Evolutionary conservation across 23 tunicate species (phyloP), one percentile per base, ranked within the genome.

Genomic region (Ascidia mentula): DNA sequence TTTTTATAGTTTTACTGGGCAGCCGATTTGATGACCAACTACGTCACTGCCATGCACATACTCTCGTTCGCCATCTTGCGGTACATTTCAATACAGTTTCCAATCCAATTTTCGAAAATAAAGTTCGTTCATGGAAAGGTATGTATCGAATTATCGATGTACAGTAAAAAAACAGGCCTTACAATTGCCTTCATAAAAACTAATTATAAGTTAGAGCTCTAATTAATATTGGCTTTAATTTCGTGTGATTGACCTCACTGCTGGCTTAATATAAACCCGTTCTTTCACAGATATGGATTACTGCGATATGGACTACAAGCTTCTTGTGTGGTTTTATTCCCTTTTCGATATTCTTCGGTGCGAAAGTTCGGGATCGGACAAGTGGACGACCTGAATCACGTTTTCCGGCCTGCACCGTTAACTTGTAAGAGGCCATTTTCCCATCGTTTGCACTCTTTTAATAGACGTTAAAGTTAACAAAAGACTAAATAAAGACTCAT

Each of bases 1-100:
- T 35, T 39, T 42, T 71, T 78, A 4, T 75, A 88, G 93, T 77
- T 88, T 45, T 88, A 88, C 40, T 88, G 93, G 93, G 93, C 87
- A 12, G 71, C 82, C 72, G 93, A 88, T 69, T 40, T 82, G 33
- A 72, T 78, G 75, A 88, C 93, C 15, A 82, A 77, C 30, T 82
- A 77, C 72, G 87, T 77, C n/a, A 88, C 87, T 12, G 87, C 93
- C 28, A 39, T 77, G 38, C 93, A 88, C 46, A 77, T 88, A 46
- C 46, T 88, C 69, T 82, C 84, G n/a, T 88, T 82, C 71, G 83
- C 87, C 18, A 40, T 82, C 28, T 37, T 88, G 31, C 83, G 93
- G 28, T 88, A 59, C 46, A 46, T 78, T 7, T 61, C 93, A 9
- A 72, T 82, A 30, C 83, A 82, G 39, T 88, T 73, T 69, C 87